Percentiles rank a stretch among this genome's conserved stretches.
Evolutionary conservation across 2,797 vertebrate species (phyloP).

Genomic region (Erethizon dorsatum): DNA sequence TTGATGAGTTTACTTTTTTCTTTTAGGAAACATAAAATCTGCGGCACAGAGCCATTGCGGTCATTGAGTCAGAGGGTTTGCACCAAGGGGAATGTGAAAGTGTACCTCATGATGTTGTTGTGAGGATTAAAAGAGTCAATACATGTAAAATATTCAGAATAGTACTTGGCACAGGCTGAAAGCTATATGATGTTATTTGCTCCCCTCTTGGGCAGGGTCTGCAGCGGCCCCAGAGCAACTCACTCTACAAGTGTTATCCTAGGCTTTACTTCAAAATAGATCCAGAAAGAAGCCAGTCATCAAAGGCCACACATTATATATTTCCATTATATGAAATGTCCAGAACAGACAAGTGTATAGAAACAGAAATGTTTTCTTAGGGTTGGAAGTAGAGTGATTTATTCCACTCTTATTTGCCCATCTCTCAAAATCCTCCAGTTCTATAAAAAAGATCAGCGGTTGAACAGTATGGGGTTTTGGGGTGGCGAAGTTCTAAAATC

Average conservation of each 20-base stretch:
- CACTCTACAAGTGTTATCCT: background rate
- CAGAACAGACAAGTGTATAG: background rate
- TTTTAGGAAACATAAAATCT: slow-evolving; percentile 77
- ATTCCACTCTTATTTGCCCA: background rate
- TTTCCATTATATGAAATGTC: background rate
- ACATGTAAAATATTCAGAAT: slow-evolving; percentile 37
- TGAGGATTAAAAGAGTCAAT: slow-evolving; percentile 58
- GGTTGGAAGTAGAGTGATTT: background rate
- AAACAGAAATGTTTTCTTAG: background rate
- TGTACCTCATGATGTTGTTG: slow-evolving; percentile 20
- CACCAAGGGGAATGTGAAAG: slow-evolving; percentile 53
- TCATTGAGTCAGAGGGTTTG: slow-evolving; percentile 74
- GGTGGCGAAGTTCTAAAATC: background rate
- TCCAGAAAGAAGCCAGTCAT: slow-evolving; percentile 55
- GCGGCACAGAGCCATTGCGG: slow-evolving; percentile 66
- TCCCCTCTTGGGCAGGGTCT: background rate
- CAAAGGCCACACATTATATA: background rate
- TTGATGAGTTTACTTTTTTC: slow-evolving; percentile 76
- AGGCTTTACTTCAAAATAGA: background rate
- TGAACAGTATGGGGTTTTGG: background rate
- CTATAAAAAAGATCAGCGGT: background rate
- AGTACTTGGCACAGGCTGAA: background rate
- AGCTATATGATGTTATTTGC: background rate
- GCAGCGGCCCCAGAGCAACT: background rate
- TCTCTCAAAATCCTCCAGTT: background rate